phyloP scores from a whole-genome alignment of 2,797 vertebrate species.

The Dendrocincla fuliginosa region DNA sequence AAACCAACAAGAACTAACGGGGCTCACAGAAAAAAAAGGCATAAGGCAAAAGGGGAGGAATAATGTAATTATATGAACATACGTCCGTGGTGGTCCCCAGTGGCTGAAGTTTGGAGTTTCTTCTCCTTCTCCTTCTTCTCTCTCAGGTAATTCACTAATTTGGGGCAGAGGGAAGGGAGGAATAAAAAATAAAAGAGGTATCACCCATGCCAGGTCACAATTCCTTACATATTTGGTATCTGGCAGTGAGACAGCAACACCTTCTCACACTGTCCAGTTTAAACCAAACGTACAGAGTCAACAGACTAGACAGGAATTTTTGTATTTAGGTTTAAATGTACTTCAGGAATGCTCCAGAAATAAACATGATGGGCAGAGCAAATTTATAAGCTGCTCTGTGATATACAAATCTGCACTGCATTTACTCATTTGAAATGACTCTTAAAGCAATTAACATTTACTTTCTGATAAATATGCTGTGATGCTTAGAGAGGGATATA shows the following conservation, averaged over 20 bases:
- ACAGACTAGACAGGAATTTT: conserved; percentile 46
- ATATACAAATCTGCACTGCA: conserved; percentile 4
- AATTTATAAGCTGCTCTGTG: conserved; percentile 43
- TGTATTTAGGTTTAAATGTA: conserved; percentile 49
- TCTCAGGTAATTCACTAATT: conserved; percentile 84
- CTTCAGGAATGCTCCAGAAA: conserved; percentile 52
- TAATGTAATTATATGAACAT: conserved; percentile 23
- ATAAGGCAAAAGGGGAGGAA: not conserved
- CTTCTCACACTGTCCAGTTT: conserved; percentile 1
- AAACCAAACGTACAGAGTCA: conserved; percentile 37
- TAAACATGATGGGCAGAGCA: conserved; percentile 34
- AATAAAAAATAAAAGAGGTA: conserved; percentile 4
- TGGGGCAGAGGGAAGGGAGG: not conserved
- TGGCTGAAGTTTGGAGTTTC: conserved; percentile 95
- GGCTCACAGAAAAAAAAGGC: not conserved
- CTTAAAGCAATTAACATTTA: conserved; percentile 3
- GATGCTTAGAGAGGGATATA: conserved; percentile 1
- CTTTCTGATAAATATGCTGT: conserved; percentile 31
- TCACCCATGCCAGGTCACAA: not conserved
- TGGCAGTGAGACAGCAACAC: not conserved
- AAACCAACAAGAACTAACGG: not conserved
- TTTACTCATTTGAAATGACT: not conserved
- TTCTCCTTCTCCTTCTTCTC: conserved; percentile 96
- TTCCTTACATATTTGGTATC: conserved; percentile 26
- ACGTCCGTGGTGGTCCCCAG: conserved; percentile 92